Conservation (phyloP, 1,140 invertebrate species). For the Brachionus rotundiformis region DNA sequence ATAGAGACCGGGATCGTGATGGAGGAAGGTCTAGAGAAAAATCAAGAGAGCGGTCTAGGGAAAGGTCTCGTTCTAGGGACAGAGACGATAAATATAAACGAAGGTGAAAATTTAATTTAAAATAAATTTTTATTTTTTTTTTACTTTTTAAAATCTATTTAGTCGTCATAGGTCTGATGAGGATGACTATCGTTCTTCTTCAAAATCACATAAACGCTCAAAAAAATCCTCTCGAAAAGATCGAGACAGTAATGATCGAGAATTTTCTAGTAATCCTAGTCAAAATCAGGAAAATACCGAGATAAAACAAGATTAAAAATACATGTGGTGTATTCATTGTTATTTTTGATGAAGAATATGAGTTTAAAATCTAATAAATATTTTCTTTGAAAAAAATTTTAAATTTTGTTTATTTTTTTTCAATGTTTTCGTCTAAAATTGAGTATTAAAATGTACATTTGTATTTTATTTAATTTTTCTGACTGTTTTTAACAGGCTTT, state of each 20-base stretch:
- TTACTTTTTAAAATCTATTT: too few relatives aligned
- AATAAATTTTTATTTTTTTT: neutral
- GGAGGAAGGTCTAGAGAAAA: neutral
- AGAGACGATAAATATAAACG: constrained; percentile 41
- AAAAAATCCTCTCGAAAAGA: constrained; percentile 51
- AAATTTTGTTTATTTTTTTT: constrained; percentile 25
- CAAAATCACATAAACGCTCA: constrained; percentile 10
- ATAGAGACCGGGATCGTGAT: constrained; percentile 27
- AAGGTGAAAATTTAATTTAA: constrained; percentile 28
- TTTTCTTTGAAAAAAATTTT: constrained; percentile 41
- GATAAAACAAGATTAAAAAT: constrained; percentile 32
- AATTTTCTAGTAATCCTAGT: constrained; percentile 22
- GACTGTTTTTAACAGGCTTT: neutral
- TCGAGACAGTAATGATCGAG: constrained; percentile 47
- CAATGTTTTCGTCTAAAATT: constrained; percentile 5
- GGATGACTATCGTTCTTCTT: constrained; percentile 42
- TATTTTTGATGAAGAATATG: neutral
- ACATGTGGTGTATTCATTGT: neutral
- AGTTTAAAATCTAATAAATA: neutral
- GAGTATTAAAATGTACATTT: constrained; percentile 47
- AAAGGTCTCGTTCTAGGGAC: constrained; percentile 42
- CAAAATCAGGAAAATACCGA: constrained; percentile 30
- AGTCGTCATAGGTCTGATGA: constrained; percentile 47
- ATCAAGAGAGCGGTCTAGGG: constrained; percentile 20
- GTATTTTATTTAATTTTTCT: constrained; percentile 33